Conservation (phyloP, 1,140 invertebrate genomes). For the Caenorhabditis briggsae region DNA sequence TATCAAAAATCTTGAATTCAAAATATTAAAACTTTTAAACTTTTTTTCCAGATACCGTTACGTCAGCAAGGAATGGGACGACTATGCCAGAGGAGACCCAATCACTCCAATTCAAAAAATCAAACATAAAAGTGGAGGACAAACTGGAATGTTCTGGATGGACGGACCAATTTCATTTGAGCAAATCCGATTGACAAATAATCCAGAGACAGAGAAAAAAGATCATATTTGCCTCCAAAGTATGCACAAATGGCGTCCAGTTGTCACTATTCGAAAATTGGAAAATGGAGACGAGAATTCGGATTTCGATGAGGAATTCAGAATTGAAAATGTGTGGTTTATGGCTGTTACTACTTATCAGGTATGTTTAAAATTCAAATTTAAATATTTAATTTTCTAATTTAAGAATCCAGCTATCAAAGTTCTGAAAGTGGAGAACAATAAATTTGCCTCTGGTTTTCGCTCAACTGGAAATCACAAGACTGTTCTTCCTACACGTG, state of each 20-base stretch:
- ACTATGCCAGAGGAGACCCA: not conserved
- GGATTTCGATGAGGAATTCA: not conserved
- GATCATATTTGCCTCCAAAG: not conserved
- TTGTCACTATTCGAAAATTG: not conserved
- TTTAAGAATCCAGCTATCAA: not conserved
- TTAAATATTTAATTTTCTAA: no score
- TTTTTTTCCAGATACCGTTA: not conserved
- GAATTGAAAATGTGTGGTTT: not conserved
- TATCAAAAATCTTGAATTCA: no score
- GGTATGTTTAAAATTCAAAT: not conserved
- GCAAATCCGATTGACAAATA: not conserved
- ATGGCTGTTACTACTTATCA: not conserved
- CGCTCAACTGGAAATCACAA: not conserved
- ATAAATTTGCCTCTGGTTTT: not conserved
- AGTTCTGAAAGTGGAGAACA: not conserved
- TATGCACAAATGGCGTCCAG: not conserved
- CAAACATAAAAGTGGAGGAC: not conserved
- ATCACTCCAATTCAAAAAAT: not conserved
- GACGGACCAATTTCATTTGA: not conserved
- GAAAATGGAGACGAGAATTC: not conserved
- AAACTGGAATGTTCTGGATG: not conserved
- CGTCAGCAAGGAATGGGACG: not conserved
- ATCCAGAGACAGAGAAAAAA: not conserved
- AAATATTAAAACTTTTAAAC: not conserved
- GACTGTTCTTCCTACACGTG: no score